phyloP scores from a whole-genome alignment of 1,140 invertebrate genomes.

The Orius laevigatus region DNA sequence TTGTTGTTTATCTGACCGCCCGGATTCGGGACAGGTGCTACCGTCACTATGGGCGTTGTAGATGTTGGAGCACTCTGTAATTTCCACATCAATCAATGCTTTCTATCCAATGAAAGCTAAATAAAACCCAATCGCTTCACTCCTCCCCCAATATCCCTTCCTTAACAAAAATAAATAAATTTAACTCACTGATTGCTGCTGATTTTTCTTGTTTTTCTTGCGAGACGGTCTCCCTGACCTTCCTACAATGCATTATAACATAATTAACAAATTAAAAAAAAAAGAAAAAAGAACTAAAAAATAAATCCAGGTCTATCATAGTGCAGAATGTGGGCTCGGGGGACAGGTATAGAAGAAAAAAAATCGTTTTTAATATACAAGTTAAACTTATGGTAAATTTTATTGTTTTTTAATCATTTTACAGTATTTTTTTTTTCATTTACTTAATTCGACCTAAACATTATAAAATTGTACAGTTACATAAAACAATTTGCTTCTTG shows the following conservation, averaged over 20 bases:
- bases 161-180: neutral
- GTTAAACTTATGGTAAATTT: too few species aligned
- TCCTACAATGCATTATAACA: conserved; percentile 24
- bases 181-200: conserved; percentile 3
- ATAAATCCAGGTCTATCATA: neutral
- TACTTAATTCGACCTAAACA: too few species aligned
- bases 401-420: too few species aligned
- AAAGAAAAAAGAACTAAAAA: conserved; percentile 8
- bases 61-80: neutral
- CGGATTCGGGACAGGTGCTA: conserved; percentile 4
- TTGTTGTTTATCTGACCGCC: conserved; percentile 11
- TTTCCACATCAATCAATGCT: neutral
- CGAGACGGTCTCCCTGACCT: conserved; percentile 24
- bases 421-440: too few species aligned
- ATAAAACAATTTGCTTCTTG: too few species aligned
- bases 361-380: conserved; percentile 2
- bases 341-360: neutral
- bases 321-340: too few species aligned
- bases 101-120: neutral
- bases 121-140: neutral
- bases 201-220: conserved; percentile 29
- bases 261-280: conserved; percentile 3
- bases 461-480: too few species aligned
- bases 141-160: neutral
- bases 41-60: conserved; percentile 1